Conservation (phyloP, 2,113 vertebrate genomes). For the Passer montanus region DNA sequence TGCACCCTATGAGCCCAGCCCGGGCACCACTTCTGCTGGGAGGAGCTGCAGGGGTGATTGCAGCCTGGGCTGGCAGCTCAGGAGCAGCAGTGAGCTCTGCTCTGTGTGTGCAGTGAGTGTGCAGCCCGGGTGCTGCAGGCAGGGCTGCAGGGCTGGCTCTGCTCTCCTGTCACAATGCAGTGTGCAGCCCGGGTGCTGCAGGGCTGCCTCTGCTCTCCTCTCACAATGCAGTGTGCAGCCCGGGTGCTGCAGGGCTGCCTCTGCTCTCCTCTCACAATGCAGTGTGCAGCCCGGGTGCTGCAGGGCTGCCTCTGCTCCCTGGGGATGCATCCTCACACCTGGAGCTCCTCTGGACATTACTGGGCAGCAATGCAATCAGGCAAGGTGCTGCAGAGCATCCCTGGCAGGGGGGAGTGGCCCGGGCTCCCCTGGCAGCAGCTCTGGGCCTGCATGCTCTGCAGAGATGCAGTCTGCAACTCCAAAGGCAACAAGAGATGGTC, state of each 20-base stretch:
- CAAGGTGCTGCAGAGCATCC: neutral
- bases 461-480: constrained; percentile 62
- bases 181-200: neutral
- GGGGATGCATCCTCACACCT: neutral
- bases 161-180: neutral
- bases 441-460: constrained; percentile 21
- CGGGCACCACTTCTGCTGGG: too few relatives aligned
- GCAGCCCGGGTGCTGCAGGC: too few relatives aligned
- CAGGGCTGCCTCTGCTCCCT: neutral
- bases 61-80: too few relatives aligned
- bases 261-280: neutral
- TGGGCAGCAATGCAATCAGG: neutral
- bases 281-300: neutral
- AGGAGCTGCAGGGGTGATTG: too few relatives aligned
- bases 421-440: neutral
- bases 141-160: too few relatives aligned
- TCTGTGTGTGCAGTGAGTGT: too few relatives aligned
- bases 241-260: too few relatives aligned
- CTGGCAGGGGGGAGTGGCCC: neutral
- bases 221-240: too few relatives aligned
- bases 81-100: too few relatives aligned
- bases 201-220: too few relatives aligned
- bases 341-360: neutral
- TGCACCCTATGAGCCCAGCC: too few relatives aligned
- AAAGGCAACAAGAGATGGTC: constrained; percentile 61